These are phyloP conservation scores for Phymanthus crucifer DNA, from an alignment of 92 coral and sea anemone species.

Conservation along the genomic window DNA sequence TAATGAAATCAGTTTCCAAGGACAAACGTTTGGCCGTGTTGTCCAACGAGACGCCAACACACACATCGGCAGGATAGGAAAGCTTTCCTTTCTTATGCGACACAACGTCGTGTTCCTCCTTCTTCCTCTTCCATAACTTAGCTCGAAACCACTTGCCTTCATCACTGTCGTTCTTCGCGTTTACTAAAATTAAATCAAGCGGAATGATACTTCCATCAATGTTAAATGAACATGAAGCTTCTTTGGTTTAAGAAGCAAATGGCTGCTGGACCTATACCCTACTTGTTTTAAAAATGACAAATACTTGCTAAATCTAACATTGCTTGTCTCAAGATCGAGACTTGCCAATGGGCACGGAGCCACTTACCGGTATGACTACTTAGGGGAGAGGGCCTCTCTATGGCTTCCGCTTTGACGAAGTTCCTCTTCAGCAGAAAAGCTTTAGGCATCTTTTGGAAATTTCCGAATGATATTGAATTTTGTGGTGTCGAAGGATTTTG, in stretches of 20 bases:
- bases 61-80: conserved; percentile 61
- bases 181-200: conserved; percentile 65
- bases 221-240: conserved; percentile 89
- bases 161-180: conserved; percentile 21
- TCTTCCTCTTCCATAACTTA: conserved; percentile 27
- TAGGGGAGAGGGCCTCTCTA: conserved; percentile 39
- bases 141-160: conserved; percentile 31
- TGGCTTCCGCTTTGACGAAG: conserved; percentile 50
- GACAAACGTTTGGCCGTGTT: conserved; percentile 63
- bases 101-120: conserved; percentile 16
- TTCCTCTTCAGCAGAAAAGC: conserved; percentile 67
- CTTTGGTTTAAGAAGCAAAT: conserved; percentile 45
- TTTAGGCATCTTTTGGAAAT: conserved; percentile 60
- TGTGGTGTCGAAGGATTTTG: conserved; percentile 28
- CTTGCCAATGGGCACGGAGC: conserved; percentile 14
- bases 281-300: no score
- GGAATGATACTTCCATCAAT: conserved; percentile 65
- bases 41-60: conserved; percentile 50
- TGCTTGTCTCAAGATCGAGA: conserved; percentile 11
- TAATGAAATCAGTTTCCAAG: conserved; percentile 76
- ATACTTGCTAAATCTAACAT: conserved; percentile 9
- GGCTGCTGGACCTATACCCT: conserved; percentile 67
- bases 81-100: conserved; percentile 46
- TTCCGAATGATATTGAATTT: conserved; percentile 27
- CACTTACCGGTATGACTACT: conserved; percentile 38